phyloP scores from a whole-genome alignment of 2,113 vertebrate genomes.

The Psittacula cyanocephala region DNA sequence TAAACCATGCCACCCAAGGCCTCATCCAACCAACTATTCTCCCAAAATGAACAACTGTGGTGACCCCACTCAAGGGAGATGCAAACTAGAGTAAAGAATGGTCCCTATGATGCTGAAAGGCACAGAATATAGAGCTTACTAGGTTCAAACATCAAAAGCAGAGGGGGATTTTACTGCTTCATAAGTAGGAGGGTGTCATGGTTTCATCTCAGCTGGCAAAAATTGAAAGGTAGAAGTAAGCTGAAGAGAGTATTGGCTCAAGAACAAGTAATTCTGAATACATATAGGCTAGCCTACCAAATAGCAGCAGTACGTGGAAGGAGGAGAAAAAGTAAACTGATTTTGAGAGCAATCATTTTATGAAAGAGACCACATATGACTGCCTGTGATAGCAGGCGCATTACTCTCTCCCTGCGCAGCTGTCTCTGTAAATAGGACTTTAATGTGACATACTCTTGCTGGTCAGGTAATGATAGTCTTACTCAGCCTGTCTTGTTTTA shows the following conservation, averaged over 20 bases:
- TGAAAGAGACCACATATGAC: neutral
- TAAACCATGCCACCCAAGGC: too few relatives aligned
- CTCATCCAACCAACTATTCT: neutral
- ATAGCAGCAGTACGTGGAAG: neutral
- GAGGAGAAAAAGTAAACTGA: neutral
- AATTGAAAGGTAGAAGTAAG: neutral
- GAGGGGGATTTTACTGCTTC: neutral
- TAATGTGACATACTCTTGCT: neutral
- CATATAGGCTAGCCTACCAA: neutral
- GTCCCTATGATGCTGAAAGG: neutral
- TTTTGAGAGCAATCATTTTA: neutral
- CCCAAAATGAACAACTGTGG: neutral
- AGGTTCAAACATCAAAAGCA: neutral
- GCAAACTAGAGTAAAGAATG: neutral
- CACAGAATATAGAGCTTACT: neutral
- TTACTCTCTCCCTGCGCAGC: neutral
- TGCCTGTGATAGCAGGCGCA: neutral
- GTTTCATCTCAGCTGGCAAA: neutral
- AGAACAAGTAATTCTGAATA: neutral
- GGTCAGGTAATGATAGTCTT: neutral
- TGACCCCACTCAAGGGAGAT: neutral
- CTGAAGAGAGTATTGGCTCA: neutral
- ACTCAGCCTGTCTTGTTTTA: neutral
- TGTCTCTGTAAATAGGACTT: neutral
- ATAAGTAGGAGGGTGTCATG: neutral